Evolutionary conservation across 2,797 vertebrate species (phyloP), one percentile per base, ranked within the genome.

Genomic region (Novumbra hubbsi): DNA sequence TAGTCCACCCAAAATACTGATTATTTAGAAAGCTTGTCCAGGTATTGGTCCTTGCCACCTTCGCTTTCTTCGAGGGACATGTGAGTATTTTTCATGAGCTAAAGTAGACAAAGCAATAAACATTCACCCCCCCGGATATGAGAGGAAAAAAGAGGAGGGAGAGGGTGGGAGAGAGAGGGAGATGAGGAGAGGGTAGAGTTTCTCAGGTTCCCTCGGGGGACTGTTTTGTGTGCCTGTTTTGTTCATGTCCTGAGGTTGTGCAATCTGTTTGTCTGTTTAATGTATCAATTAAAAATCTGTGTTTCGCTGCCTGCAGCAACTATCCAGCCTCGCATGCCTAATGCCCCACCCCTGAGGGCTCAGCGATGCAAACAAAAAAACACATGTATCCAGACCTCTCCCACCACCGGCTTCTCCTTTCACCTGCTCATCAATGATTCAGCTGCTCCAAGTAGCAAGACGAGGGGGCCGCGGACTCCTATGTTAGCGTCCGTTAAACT

Each of bases 231-330:
- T 72, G 79, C 86, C 75, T 87, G 80, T 90, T 90, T 77, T 85
- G 80, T 83, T 83, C 80, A 87, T 90, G 82, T 92, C 92, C 91
- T 78, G 84, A 81, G 90, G 91, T 88, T 90, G 80, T 90, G 83
- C 89, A 91, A 89, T 91, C 92, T 93, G 92, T 91, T 91, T 87
- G 80, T 89, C 86, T 91, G 83, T 92, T 90, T 90, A 91, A 93
- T 88, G 87, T 91, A 91, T 93, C 88, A 92, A 92, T 93, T 92
- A 92, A 92, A 93, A 90, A 91, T 85, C 88, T 80, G 87, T 80
- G 82, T 85, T 87, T 89, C 77, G 72, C 83, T 76, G 80, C 88
- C 83, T 76, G 80, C 74, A 49, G 78, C 73, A 45, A 82, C 74
- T 79, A 77, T 81, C 76, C 78, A 84, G 76, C 81, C 74, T 86